These are phyloP conservation scores for Agelastica alni DNA, from an alignment of 2,888 invertebrate genomes.

Conservation along the genomic window DNA sequence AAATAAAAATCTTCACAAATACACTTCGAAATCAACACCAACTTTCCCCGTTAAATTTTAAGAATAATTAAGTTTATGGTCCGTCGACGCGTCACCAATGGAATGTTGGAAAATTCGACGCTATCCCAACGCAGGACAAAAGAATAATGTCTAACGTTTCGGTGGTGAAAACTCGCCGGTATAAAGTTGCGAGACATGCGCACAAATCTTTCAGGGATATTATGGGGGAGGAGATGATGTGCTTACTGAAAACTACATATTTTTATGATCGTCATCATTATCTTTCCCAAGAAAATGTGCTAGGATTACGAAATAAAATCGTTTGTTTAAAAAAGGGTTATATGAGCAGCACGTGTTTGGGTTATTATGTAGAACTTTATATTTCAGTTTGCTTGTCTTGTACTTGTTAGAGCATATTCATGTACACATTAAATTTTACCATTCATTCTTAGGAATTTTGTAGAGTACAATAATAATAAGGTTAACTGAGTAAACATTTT, in stretches of 20 bases:
- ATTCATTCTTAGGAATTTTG: no score
- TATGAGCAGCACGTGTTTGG: no score
- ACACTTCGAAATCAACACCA: background rate
- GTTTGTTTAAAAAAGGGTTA: no score
- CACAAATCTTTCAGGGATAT: slow-evolving; percentile 1
- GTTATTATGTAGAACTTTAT: no score
- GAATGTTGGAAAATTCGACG: background rate
- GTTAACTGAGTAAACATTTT: no score
- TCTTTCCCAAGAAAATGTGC: background rate
- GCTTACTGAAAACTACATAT: slow-evolving; percentile 12
- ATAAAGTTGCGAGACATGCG: slow-evolving; percentile 18
- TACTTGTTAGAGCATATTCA: no score
- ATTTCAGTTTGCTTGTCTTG: no score
- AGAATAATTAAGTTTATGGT: background rate
- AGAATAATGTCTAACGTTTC: slow-evolving; percentile 4
- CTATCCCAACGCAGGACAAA: background rate
- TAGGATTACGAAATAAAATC: background rate
- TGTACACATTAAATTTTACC: no score
- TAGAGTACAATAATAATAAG: no score
- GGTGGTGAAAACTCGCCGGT: background rate
- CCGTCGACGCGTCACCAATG: background rate
- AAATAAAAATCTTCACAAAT: background rate
- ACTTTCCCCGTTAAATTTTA: background rate
- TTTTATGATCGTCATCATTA: slow-evolving; percentile 3
- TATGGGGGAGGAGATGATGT: slow-evolving; percentile 13